Evolutionary conservation across 1,140 invertebrate genomes (phyloP).

Genomic region (Dufourea novaeangliae): DNA sequence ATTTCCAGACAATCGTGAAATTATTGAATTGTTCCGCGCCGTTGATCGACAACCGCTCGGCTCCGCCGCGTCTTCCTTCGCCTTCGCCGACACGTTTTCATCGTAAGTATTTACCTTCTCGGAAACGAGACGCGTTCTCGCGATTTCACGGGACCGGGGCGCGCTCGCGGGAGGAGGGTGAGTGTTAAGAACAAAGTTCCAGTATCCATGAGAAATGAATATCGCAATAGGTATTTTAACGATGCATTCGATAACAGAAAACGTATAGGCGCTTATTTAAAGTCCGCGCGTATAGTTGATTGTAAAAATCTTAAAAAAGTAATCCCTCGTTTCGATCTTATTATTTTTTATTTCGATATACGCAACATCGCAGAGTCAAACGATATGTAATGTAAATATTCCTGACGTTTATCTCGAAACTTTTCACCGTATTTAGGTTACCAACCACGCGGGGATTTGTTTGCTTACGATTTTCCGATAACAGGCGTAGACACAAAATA

Average conservation of each 20-base stretch:
- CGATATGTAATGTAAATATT: not conserved
- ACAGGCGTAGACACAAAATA: slow-evolving; percentile 16
- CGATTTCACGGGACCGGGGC: slow-evolving; percentile 11
- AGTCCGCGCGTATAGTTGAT: too few species aligned
- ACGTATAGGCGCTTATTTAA: too few species aligned
- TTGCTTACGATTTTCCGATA: slow-evolving; percentile 20
- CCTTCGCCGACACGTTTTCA: slow-evolving; percentile 20
- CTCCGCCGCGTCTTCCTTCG: slow-evolving; percentile 17
- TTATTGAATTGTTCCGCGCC: slow-evolving; percentile 58
- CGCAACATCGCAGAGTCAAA: not conserved
- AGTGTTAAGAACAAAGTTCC: too few species aligned
- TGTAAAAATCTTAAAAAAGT: too few species aligned
- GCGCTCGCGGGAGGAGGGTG: too few species aligned
- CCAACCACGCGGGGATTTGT: not conserved
- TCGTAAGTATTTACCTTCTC: slow-evolving; percentile 29
- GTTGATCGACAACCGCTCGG: slow-evolving; percentile 18
- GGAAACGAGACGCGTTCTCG: slow-evolving; percentile 21
- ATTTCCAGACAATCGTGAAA: slow-evolving; percentile 34
- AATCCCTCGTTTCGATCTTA: too few species aligned
- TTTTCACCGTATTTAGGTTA: not conserved
- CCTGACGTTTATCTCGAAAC: not conserved
- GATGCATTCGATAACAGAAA: too few species aligned
- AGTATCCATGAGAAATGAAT: too few species aligned
- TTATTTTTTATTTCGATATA: not conserved
- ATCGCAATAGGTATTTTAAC: too few species aligned